Evolutionary conservation across 2,888 invertebrate genomes (phyloP).

Genomic region (Panopea generosa): DNA sequence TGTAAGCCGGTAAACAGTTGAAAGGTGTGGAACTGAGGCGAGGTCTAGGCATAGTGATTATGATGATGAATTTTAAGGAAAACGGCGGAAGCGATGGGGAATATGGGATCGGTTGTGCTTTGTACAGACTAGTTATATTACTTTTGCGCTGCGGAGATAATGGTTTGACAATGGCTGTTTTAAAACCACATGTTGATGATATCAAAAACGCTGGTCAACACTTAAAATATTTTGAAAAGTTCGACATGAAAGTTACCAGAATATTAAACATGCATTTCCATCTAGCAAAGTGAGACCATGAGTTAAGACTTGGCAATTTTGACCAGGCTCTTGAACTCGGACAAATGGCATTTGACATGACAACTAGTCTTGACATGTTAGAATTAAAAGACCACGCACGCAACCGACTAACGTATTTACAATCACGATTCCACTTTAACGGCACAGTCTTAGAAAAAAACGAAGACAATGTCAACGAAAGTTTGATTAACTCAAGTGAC

Average conservation of each 20-base stretch:
- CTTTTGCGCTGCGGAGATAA: slow-evolving; percentile 63
- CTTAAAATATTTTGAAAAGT: slow-evolving; percentile 56
- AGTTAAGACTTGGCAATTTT: slow-evolving; percentile 48
- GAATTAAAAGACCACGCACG: slow-evolving; percentile 63
- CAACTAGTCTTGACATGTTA: slow-evolving; percentile 48
- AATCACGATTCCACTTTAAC: no score
- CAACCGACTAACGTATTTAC: slow-evolving; percentile 41
- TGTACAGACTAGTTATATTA: slow-evolving; percentile 56
- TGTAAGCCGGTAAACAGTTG: no score
- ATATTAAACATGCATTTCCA: slow-evolving; percentile 63
- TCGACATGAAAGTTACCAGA: slow-evolving; percentile 54
- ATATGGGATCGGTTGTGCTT: slow-evolving; percentile 64
- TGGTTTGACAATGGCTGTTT: slow-evolving; percentile 57
- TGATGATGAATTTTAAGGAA: slow-evolving; percentile 61
- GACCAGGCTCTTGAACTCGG: slow-evolving; percentile 55
- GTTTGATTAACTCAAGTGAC: no score
- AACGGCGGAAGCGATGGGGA: slow-evolving; percentile 68
- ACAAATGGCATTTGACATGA: slow-evolving; percentile 41
- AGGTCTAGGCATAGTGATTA: no score
- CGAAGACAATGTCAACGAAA: no score
- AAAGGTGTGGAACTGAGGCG: no score
- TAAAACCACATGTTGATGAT: slow-evolving; percentile 48
- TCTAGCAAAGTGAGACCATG: slow-evolving; percentile 62
- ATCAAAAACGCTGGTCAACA: slow-evolving; percentile 44
- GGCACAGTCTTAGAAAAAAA: no score